A percentile compares a stretch with the other conserved stretches of the same genome.
Evolutionary conservation across 2,888 invertebrate genomes (phyloP).

Genomic region (Bugula neritina): DNA sequence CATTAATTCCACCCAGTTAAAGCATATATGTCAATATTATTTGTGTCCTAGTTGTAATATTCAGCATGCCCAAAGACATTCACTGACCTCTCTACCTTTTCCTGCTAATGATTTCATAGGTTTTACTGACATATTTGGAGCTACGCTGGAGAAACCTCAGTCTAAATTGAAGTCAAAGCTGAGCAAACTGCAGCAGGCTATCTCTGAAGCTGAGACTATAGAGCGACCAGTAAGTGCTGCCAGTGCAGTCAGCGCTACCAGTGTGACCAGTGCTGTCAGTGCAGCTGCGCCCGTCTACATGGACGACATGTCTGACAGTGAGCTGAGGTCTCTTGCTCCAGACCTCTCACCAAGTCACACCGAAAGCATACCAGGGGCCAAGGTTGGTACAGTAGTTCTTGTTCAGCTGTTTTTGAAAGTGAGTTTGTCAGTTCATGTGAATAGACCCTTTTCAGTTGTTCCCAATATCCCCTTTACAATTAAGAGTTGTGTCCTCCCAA

Average conservation of each 20-base stretch:
- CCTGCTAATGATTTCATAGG: neutral
- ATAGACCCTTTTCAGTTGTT: no score
- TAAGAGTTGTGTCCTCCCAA: no score
- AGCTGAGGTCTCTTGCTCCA: neutral
- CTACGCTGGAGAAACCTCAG: neutral
- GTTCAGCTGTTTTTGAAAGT: no score
- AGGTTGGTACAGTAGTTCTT: no score
- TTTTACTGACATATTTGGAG: conserved; percentile 20
- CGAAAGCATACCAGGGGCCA: neutral
- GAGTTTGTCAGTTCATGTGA: no score
- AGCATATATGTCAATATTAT: no score
- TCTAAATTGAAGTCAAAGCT: neutral
- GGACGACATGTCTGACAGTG: neutral
- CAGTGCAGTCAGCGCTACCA: neutral
- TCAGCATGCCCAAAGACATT: no score
- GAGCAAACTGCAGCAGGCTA: neutral
- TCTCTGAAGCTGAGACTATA: neutral
- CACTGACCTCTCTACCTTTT: no score
- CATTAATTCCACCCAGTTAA: no score
- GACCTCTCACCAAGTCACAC: neutral
- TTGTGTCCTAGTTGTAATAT: no score
- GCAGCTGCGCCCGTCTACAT: neutral
- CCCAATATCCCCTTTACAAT: no score
- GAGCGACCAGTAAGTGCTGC: neutral
- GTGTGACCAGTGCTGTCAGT: neutral